phyloP scores from a whole-genome alignment of 2,797 vertebrate species.

The Neomorphus geoffroyi region DNA sequence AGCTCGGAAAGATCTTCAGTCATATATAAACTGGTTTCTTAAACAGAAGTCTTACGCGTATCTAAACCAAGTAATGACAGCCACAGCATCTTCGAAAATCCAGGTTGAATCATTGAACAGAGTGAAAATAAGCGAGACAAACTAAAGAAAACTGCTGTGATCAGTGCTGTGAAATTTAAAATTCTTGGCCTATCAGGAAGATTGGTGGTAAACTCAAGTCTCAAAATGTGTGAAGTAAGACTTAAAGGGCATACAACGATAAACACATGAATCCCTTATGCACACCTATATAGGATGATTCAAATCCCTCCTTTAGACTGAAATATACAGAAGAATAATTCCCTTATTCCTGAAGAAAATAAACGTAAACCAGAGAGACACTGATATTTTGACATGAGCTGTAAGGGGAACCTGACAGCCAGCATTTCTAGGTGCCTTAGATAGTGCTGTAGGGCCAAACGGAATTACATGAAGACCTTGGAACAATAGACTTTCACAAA shows the following conservation, averaged over 20 bases:
- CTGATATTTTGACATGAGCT: neutral
- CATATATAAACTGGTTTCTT: neutral
- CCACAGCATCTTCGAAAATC: neutral
- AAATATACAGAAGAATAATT: neutral
- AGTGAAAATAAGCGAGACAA: neutral
- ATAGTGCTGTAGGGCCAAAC: neutral
- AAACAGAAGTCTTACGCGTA: neutral
- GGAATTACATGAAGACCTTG: neutral
- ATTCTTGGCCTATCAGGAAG: neutral
- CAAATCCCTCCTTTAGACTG: neutral
- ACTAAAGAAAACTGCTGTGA: neutral
- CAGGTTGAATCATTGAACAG: neutral
- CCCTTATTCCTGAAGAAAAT: neutral
- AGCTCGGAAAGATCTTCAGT: neutral
- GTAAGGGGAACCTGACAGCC: neutral
- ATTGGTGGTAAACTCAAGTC: neutral
- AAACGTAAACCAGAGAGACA: neutral
- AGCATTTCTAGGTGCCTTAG: neutral
- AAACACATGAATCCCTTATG: neutral
- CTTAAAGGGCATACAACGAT: neutral
- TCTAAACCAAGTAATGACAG: neutral
- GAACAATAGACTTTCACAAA: neutral
- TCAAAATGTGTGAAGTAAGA: neutral
- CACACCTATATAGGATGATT: neutral
- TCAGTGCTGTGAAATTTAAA: neutral